A percentile compares a stretch with the other conserved stretches of the same genome.
These are phyloP conservation scores for Ctenopoma multispine DNA, from an alignment of 2,797 vertebrate species.

Conservation along the genomic window DNA sequence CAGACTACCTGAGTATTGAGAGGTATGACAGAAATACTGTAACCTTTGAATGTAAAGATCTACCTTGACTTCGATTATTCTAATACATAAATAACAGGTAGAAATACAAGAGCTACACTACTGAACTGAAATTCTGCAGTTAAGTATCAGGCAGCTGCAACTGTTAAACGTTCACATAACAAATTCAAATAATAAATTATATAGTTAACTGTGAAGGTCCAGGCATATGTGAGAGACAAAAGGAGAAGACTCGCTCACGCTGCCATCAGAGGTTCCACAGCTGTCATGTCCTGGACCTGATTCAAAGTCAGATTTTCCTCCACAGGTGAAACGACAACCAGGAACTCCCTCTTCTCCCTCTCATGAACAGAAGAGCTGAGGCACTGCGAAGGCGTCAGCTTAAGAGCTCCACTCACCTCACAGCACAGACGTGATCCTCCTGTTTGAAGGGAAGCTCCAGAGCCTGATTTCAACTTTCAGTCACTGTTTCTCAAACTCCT, in stretches of 20 bases:
- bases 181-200: slow-evolving; percentile 52
- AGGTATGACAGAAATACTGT: slow-evolving; percentile 56
- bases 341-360: slow-evolving; percentile 7
- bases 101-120: slow-evolving; percentile 42
- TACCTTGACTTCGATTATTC: slow-evolving; percentile 27
- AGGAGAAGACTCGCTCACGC: not conserved
- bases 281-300: not conserved
- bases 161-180: not conserved
- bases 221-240: slow-evolving; percentile 28
- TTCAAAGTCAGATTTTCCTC: not conserved
- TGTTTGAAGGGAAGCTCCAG: slow-evolving; percentile 1
- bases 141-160: slow-evolving; percentile 19
- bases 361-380: slow-evolving; percentile 73
- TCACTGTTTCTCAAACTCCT: not conserved
- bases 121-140: slow-evolving; percentile 15
- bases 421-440: not conserved
- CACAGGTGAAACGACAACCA: slow-evolving; percentile 1
- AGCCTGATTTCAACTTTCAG: not conserved
- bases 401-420: not conserved
- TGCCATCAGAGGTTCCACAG: not conserved
- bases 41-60: slow-evolving; percentile 51
- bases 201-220: slow-evolving; percentile 4
- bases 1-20: slow-evolving; percentile 65
- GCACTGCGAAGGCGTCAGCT: slow-evolving; percentile 80
- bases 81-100: slow-evolving; percentile 51